Conservation (phyloP, 2,797 vertebrate genomes). For the Chrosomus eos region DNA sequence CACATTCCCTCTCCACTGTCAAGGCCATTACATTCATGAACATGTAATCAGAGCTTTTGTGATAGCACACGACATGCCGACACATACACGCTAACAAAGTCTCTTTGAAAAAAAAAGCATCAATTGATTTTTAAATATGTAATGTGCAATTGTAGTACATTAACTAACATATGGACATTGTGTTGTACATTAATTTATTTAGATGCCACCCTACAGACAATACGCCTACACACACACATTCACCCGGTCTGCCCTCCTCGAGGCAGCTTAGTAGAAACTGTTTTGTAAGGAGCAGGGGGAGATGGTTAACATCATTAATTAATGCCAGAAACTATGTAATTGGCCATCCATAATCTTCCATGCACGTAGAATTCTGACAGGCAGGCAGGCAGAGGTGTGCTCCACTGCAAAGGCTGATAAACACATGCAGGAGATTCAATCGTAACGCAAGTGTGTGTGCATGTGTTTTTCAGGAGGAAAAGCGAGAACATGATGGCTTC, state of each 20-base stretch:
- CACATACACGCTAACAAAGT: slow-evolving; percentile 22
- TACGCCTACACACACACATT: slow-evolving; percentile 47
- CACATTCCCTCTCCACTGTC: slow-evolving; percentile 28
- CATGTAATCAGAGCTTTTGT: slow-evolving; percentile 25
- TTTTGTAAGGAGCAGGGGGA: slow-evolving; percentile 74
- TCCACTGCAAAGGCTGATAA: slow-evolving; percentile 69
- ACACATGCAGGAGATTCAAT: slow-evolving; percentile 65
- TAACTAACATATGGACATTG: slow-evolving; percentile 34
- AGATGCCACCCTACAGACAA: slow-evolving; percentile 55
- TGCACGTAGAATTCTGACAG: slow-evolving; percentile 80
- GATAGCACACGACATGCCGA: slow-evolving; percentile 40
- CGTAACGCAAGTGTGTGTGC: slow-evolving; percentile 55
- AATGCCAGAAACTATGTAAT: slow-evolving; percentile 85
- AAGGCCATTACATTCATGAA: slow-evolving; percentile 41
- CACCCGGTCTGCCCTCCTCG: slow-evolving; percentile 27
- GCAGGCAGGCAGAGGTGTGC: slow-evolving; percentile 70
- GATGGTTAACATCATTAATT: slow-evolving; percentile 78
- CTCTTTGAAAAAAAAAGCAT: slow-evolving; percentile 1
- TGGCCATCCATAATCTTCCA: slow-evolving; percentile 84
- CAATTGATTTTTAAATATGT: slow-evolving; percentile 49
- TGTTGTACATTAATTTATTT: slow-evolving; percentile 47
- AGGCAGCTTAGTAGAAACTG: slow-evolving; percentile 76
- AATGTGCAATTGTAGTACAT: not conserved
- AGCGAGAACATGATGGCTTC: not conserved
- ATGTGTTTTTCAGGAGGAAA: slow-evolving; percentile 3